Evolutionary conservation across 2,888 invertebrate genomes (phyloP), one percentile per base, ranked within the genome.

Genomic region (Agonopterix alstromeriana): DNA sequence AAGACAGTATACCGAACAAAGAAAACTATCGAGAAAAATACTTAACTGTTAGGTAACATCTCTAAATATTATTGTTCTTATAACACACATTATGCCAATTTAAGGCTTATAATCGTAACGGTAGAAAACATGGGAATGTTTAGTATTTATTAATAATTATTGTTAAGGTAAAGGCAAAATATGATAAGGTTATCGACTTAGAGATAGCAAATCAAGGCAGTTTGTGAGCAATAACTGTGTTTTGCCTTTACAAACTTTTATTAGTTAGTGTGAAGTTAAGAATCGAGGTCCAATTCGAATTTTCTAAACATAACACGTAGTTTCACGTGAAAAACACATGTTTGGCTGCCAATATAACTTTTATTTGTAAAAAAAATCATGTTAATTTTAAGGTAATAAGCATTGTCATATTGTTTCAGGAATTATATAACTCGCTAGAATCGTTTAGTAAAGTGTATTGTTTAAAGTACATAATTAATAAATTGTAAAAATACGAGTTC

Each of bases 281-380:
- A 82, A 84, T 75, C 70, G 87, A 80, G 87, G 87, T 87, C 87
- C 87, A 87, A 87, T 84, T 80, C 78, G 79, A 81, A 78, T 77
- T 80, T 80, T 85, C 71, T 79, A 82, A 27, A 73, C 55, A 66
- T 67, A 62, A 65, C 61, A 58, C 63, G 70, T 81, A 78, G 77
- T 73, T 74, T 74, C 72, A 61, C 70, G 75, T 69, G 73, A 73
- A 70, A 75, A 65, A 67, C 70, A 53, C 27, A 60, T 63, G 54
- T 67, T 71, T 65, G 68, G 65, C 70, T 67, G 73, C 72, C 77
- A 74, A 70, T 77, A 71, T 70, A 67, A 27, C 66, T 75, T 75
- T 73, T 70, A 74, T 74, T 78, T 80, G 69, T 77, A 75, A 73
- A 69, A 66, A 73, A 71, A 84, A 84, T 86, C 86, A 82, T 85